Base-by-base conservation (phyloP, 2,888 invertebrate species). In the Lamproptera curius region DNA sequence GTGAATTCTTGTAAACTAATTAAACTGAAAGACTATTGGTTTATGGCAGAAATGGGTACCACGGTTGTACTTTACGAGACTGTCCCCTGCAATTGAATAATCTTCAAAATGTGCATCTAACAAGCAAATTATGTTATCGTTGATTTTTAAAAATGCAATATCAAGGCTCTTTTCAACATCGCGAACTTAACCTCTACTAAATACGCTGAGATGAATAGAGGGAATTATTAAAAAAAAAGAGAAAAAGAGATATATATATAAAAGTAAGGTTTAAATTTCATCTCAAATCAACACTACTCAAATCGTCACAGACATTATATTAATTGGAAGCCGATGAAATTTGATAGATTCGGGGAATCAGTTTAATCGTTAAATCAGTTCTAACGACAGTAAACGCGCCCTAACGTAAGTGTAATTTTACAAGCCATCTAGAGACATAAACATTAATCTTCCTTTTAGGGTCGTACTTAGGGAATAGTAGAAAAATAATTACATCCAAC, bases 401-500 rank as follows among this genome's bases (percentile, higher is more conserved):
- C 1, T 26, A 15, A 31, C 11, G 13, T 16, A 16, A 20, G 33
- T 33, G 13, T 14, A 16, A 17, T 14, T 33, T 33, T 33, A 45
- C 16, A 46, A 46, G 23, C 39, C 16, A 34, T 39, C 15, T n/a
- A 1, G 11, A 40, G 39, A 35, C 13, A 45, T 45, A 39, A 45
- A 45, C 33, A 16, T 39, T 33, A 46, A 41, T 36, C 35, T 26
- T 15, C 16, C 16, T 20, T 41, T 46, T 20, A 41, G 14, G 26
- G 20, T 9, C 28, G 11, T 4, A 13, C 41, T 13, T 34, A n/a
- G 17, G 36, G 31, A 20, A 28, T 36, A 28, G 41, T 17, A 14
- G 11, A 17, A 11, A 37, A 47, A 42, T 42, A 47, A 47, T 37
- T 37, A 37, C 20, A 42, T 46, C 28, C 35, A 41, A 16, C 31